These are phyloP conservation scores for Acheta domesticus DNA, from an alignment of 2,888 invertebrate genomes.

Conservation along the genomic window DNA sequence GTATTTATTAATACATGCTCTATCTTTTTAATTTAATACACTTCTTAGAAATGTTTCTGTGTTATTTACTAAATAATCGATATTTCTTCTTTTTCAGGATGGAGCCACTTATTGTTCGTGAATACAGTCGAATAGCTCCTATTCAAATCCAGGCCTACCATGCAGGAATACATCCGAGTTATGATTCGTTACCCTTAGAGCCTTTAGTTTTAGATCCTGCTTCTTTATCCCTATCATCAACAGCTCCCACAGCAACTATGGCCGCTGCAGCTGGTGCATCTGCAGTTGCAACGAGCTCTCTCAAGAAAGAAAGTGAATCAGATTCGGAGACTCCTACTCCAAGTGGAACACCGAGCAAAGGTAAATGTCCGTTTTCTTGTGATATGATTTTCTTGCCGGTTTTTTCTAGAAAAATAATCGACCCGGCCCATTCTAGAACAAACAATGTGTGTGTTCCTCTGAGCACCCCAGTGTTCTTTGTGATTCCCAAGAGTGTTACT, in stretches of 20 bases:
- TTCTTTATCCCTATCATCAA: background rate
- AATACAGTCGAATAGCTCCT: conserved; percentile 58
- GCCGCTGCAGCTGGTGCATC: background rate
- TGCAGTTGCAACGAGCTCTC: background rate
- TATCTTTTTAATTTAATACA: too few relatives aligned
- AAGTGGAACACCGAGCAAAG: conserved; percentile 40
- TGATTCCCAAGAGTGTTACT: too few relatives aligned
- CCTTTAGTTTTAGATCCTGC: conserved; percentile 40
- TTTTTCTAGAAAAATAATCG: background rate
- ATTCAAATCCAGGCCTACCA: conserved; percentile 55
- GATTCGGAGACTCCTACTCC: conserved; percentile 35
- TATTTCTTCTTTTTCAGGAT: conserved; percentile 46
- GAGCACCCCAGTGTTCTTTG: too few relatives aligned
- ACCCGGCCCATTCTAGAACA: too few relatives aligned
- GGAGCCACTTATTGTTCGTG: conserved; percentile 60
- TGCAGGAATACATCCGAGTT: conserved; percentile 45
- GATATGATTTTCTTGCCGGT: background rate
- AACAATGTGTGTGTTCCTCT: too few relatives aligned
- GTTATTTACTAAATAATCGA: background rate
- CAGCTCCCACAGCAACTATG: background rate
- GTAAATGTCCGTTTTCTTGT: conserved; percentile 30
- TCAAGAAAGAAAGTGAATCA: conserved; percentile 27
- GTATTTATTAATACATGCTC: too few relatives aligned
- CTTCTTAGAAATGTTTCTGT: too few relatives aligned
- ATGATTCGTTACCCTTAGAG: conserved; percentile 47